Conservation (phyloP, 2,888 invertebrate genomes). For the Drosophila algonquin region DNA sequence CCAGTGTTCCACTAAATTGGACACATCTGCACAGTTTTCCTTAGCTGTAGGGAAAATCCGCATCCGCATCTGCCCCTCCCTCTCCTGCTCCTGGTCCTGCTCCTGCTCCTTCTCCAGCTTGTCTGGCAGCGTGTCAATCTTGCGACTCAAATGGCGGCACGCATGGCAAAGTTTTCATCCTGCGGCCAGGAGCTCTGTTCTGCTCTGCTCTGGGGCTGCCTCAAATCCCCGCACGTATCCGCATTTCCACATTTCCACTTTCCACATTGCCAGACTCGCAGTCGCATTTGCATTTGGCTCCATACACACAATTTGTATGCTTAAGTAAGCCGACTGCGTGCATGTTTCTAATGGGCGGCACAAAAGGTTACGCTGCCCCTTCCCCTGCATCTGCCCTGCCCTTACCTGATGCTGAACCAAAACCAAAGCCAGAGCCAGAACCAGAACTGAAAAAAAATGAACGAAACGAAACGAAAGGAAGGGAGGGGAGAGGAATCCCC, state of each 20-base stretch:
- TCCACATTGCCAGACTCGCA: constrained; percentile 44
- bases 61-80: not conserved
- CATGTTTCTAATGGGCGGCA: constrained; percentile 77
- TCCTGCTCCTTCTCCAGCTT: not conserved
- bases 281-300: constrained; percentile 70
- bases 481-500: constrained; percentile 10
- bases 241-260: constrained; percentile 65
- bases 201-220: constrained; percentile 35
- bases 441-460: constrained; percentile 37
- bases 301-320: constrained; percentile 60
- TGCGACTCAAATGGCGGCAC: constrained; percentile 75
- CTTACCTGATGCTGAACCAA: constrained; percentile 66
- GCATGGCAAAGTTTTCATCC: constrained; percentile 68
- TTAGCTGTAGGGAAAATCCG: constrained; percentile 13
- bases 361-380: constrained; percentile 63
- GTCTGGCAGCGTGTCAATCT: constrained; percentile 76
- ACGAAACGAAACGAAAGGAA: not conserved
- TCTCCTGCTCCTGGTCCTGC: too few relatives aligned
- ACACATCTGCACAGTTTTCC: constrained; percentile 72
- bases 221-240: constrained; percentile 75
- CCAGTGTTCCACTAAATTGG: constrained; percentile 72
- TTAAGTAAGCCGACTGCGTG: constrained; percentile 76
- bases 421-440: constrained; percentile 28
- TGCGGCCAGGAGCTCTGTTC: constrained; percentile 10
- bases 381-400: not conserved